Evolutionary conservation across 2,113 vertebrate species (phyloP).

Genomic region (Rallus limicola): DNA sequence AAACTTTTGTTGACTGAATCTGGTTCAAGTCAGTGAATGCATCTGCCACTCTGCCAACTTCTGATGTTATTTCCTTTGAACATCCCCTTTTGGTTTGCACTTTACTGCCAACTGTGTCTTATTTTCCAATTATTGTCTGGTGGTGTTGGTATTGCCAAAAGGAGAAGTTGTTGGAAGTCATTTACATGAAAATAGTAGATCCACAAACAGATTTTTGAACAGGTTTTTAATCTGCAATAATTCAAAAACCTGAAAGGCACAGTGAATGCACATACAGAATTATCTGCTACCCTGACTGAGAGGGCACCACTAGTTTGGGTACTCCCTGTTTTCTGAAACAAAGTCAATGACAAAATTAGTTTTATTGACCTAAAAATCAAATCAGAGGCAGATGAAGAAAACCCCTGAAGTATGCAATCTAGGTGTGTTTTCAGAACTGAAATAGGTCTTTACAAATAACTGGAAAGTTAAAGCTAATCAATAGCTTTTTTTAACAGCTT

Average conservation of each 20-base stretch:
- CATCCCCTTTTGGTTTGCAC: conserved; percentile 9
- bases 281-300: not conserved
- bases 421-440: conserved; percentile 3
- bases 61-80: conserved; percentile 38
- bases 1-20: conserved; percentile 22
- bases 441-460: not conserved
- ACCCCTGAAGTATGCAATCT: not conserved
- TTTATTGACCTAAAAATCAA: not conserved
- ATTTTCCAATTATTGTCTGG: conserved; percentile 30
- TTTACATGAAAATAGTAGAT: not conserved
- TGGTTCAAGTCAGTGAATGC: conserved; percentile 2
- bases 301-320: not conserved
- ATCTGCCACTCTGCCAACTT: conserved; percentile 25
- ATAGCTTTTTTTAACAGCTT: not conserved
- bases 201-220: not conserved
- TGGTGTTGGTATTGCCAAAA: conserved; percentile 14
- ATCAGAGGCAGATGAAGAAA: not conserved
- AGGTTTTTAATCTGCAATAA: not conserved
- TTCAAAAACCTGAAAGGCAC: not conserved
- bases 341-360: not conserved
- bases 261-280: not conserved
- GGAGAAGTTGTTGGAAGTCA: not conserved
- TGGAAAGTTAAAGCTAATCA: conserved; percentile 6
- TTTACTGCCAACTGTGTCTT: conserved; percentile 23
- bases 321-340: not conserved